Evolutionary conservation across 2,888 invertebrate species (phyloP).

Genomic region (Ophion ventricosus): DNA sequence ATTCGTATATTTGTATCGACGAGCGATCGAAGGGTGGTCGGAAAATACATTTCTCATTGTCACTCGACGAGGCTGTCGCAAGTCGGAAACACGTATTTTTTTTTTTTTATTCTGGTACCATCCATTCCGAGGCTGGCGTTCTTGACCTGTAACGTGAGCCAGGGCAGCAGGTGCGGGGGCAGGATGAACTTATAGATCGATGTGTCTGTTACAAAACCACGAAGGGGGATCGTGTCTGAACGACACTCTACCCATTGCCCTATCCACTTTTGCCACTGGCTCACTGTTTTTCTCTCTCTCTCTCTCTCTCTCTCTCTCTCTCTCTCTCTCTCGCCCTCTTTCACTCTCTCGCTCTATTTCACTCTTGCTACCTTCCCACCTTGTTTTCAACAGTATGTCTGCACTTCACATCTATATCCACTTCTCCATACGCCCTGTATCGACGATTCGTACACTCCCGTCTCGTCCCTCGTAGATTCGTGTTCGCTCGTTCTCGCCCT

Average conservation of each 20-base stretch:
- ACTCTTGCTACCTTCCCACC: constrained; percentile 3
- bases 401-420: constrained; percentile 38
- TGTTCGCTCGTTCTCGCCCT: constrained; percentile 24
- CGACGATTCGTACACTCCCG: constrained; percentile 35
- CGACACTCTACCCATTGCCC: constrained; percentile 53
- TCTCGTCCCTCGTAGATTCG: constrained; percentile 10
- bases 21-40: not conserved
- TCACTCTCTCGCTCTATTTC: too few relatives aligned
- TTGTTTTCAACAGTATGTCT: constrained; percentile 4
- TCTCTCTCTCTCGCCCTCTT: not conserved
- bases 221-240: constrained; percentile 53
- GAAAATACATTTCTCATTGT: constrained; percentile 37
- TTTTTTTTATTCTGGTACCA: not conserved
- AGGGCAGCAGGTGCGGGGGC: constrained; percentile 1
- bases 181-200: constrained; percentile 53
- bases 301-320: not conserved
- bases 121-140: constrained; percentile 40
- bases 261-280: constrained; percentile 46
- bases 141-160: constrained; percentile 66
- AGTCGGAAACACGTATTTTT: constrained; percentile 11
- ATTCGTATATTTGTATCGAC: not conserved
- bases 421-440: constrained; percentile 31
- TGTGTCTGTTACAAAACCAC: constrained; percentile 60
- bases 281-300: constrained; percentile 2
- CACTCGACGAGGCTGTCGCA: constrained; percentile 16